A percentile compares a stretch with the other conserved stretches of the same genome.
Evolutionary conservation across 2,888 invertebrate species (phyloP).

Genomic region (Lasius platythorax): DNA sequence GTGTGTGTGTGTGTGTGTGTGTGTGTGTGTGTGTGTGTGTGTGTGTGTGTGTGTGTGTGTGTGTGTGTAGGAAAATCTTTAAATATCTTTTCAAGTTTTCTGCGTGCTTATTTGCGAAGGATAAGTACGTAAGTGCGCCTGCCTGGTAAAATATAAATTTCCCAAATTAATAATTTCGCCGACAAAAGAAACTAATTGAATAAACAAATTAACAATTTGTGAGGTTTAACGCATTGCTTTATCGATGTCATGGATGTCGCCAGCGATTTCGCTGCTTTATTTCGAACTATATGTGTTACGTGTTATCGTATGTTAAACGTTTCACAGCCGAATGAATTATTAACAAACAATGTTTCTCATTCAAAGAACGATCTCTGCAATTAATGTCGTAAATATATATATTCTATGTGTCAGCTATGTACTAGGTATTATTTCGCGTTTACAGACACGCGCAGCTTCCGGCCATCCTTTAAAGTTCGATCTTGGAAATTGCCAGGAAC

Average conservation of each 20-base stretch:
- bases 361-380: neutral
- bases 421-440: neutral
- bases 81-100: neutral
- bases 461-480: neutral
- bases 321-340: conserved; percentile 12
- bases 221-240: conserved; percentile 1
- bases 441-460: neutral
- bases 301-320: neutral
- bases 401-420: neutral
- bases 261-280: conserved; percentile 2
- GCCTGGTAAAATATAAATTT: conserved; percentile 26
- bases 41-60: too few species aligned
- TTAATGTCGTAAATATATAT: neutral
- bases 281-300: neutral
- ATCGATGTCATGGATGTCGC: neutral
- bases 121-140: conserved; percentile 1
- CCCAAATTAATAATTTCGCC: conserved; percentile 15
- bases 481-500: neutral
- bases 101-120: neutral
- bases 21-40: too few species aligned
- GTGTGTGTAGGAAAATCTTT: too few species aligned
- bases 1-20: too few species aligned
- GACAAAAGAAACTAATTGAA: conserved; percentile 13
- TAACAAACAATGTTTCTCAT: neutral
- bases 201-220: conserved; percentile 3